These are phyloP conservation scores for Strongylocentrotus purpuratus DNA, from an alignment of 35 echinoderm and acorn worm species.

Conservation along the genomic window DNA sequence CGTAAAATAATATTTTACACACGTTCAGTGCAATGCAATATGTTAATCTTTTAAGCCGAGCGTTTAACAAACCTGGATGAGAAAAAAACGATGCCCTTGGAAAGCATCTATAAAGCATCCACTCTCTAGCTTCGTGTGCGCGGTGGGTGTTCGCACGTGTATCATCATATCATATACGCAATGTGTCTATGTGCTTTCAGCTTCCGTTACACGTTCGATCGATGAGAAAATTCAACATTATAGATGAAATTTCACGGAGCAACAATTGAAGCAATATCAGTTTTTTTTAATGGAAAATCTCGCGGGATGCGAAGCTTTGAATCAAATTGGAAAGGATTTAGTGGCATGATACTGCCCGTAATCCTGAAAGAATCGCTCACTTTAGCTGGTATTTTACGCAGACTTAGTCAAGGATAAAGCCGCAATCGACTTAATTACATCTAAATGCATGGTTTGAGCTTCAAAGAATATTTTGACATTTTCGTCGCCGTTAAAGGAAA, in stretches of 20 bases:
- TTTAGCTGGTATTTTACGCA: background rate
- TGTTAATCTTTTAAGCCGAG: background rate
- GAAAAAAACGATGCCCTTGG: background rate
- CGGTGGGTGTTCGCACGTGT: background rate
- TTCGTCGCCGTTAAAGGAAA: background rate
- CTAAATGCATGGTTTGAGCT: background rate
- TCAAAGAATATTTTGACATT: background rate
- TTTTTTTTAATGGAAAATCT: background rate
- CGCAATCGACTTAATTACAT: background rate
- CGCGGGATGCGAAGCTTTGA: background rate
- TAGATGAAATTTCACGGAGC: background rate
- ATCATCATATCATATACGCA: background rate
- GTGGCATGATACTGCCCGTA: background rate
- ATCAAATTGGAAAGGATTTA: conserved; percentile 1
- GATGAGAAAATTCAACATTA: background rate
- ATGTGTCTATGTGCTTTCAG: background rate
- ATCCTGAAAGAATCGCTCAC: background rate
- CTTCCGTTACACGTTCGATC: background rate
- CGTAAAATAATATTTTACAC: background rate
- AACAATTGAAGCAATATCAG: background rate
- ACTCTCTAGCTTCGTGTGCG: too few species aligned
- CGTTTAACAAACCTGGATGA: background rate
- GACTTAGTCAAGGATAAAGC: background rate
- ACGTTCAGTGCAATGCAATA: background rate
- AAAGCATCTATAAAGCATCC: background rate